Base-by-base conservation (phyloP, 1,140 invertebrate genomes). In the Drosophila virilis region DNA sequence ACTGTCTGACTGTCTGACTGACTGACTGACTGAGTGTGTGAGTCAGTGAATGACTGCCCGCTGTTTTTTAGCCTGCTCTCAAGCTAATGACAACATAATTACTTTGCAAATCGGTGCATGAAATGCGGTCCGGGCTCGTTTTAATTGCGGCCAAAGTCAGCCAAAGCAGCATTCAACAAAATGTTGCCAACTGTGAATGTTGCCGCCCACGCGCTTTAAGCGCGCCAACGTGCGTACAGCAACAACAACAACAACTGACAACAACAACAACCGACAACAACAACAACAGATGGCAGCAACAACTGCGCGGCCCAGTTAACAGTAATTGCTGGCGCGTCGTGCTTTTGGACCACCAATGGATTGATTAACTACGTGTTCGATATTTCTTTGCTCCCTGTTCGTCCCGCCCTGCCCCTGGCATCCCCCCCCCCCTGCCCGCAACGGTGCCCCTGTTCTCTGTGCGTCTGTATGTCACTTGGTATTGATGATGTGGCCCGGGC, bases 361-460 rank as follows among this genome's bases (percentile, higher is more conserved):
- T 85, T 85, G 82, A 85, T 85, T 86, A 85, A 85, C 82, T 86
- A 85, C 82, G 81, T 85, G 82, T 85, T 85, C 81, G 74, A 85
- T 86, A 81, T 81, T 86, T 72, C 77, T 64, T 42, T 13, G 48
- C 55, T 52, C 55, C 68, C 32, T 17, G 28, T 51, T 51, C 59
- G 38, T 8, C 40, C 32, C 0, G 8, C n/a, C 17, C 12, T 42
- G 10, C 17, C 40, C 22, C 8, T 8, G 10, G n/a, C 58, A 22
- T 13, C n/a, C 42, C 10, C 13, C 17, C 15, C 22, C 22, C 22
- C 22, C 22, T 5, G 2, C 22, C 22, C 3, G 22, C 22, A 28
- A 28, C 22, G 22, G 3, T 5, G 12, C 7, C 42, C 33, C 50
- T 43, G 51, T 68, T 77, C 28, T 55, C 6, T 17, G 6, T 55